Evolutionary conservation across 1,140 invertebrate genomes (phyloP).

Genomic region (Gonatopus flavifemur): DNA sequence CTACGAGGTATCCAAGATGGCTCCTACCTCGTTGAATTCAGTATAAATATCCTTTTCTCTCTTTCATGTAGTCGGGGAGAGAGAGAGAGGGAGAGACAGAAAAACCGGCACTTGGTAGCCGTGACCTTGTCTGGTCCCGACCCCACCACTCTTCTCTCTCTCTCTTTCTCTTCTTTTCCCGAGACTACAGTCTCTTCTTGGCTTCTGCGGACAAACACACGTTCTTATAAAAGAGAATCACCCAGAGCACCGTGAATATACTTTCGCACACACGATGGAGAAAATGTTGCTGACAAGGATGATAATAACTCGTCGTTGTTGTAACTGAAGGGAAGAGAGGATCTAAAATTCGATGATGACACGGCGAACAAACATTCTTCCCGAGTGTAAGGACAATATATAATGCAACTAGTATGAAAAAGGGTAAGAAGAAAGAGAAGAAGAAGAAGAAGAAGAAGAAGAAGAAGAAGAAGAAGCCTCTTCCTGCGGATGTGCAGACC

Average conservation of each 20-base stretch:
- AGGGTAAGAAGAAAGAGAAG: conserved; percentile 2
- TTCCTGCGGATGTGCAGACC: conserved; percentile 40
- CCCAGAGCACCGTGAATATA: conserved; percentile 5
- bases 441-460: not conserved
- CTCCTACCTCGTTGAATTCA: too few species aligned
- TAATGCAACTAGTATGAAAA: conserved; percentile 5
- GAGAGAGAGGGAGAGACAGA: conserved; percentile 2
- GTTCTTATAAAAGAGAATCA: conserved; percentile 31
- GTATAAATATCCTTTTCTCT: too few species aligned
- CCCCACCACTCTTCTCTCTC: conserved; percentile 26
- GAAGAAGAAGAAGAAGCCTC: conserved; percentile 20
- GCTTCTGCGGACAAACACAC: conserved; percentile 30
- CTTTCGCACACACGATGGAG: not conserved
- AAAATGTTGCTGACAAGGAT: too few species aligned
- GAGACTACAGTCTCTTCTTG: too few species aligned
- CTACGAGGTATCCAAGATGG: conserved; percentile 35
- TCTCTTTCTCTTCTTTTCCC: too few species aligned
- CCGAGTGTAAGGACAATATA: too few species aligned
- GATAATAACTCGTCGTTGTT: too few species aligned
- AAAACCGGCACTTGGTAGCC: conserved; percentile 38
- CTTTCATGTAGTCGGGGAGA: too few species aligned
- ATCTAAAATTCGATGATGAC: too few species aligned
- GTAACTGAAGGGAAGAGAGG: too few species aligned
- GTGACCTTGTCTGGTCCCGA: conserved; percentile 50
- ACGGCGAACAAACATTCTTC: not conserved